phyloP scores from a whole-genome alignment of 1,140 invertebrate species.

The Ostrea denselamellosa region DNA sequence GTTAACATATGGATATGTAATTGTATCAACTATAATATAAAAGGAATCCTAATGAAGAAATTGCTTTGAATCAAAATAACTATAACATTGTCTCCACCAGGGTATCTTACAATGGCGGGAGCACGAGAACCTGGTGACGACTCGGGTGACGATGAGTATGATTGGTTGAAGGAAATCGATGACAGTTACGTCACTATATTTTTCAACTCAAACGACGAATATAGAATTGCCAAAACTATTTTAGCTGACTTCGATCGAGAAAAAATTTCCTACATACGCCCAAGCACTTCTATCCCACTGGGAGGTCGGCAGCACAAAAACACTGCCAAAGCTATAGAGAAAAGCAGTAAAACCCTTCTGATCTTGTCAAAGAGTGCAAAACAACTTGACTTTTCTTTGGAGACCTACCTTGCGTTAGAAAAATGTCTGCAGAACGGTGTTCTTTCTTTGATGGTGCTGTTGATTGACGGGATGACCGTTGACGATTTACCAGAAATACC shows the following conservation, averaged over 20 bases:
- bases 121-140: background rate
- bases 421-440: constrained; percentile 40
- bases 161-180: constrained; percentile 34
- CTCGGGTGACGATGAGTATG: constrained; percentile 4
- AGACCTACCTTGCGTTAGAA: constrained; percentile 48
- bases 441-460: constrained; percentile 41
- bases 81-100: background rate
- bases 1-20: no score
- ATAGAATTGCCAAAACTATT: constrained; percentile 48
- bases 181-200: constrained; percentile 44
- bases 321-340: constrained; percentile 28
- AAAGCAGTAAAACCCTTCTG: constrained; percentile 48
- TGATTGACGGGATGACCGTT: constrained; percentile 45
- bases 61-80: no score
- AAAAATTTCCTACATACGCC: constrained; percentile 26
- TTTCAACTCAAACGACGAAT: constrained; percentile 43
- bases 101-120: constrained; percentile 10
- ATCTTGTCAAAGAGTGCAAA: constrained; percentile 45
- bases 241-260: constrained; percentile 30
- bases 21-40: no score
- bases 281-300: background rate
- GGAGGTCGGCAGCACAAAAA: constrained; percentile 17
- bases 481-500: constrained; percentile 45
- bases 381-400: constrained; percentile 41
- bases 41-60: no score